phyloP scores from a whole-genome alignment of 2,113 vertebrate species.

The Dipodomys ordii region DNA sequence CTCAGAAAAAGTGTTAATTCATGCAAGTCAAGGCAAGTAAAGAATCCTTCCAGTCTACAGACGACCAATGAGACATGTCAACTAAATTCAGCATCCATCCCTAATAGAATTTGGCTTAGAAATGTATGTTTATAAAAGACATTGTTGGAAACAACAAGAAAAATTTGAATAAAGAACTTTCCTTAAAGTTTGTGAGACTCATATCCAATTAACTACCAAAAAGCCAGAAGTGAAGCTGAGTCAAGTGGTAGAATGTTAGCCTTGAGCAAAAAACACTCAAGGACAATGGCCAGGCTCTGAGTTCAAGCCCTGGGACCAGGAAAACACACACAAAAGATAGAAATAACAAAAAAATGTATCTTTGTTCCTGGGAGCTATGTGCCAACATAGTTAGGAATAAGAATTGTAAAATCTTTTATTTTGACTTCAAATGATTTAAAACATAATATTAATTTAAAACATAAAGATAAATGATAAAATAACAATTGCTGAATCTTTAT shows the following conservation, averaged over 20 bases:
- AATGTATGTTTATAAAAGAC: slow-evolving; percentile 2
- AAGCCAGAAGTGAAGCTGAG: too few relatives aligned
- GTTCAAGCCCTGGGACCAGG: too few relatives aligned
- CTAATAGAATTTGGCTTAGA: not conserved
- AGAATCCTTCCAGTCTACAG: not conserved
- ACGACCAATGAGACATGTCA: not conserved
- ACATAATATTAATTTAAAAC: not conserved
- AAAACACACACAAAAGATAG: not conserved
- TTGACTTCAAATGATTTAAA: not conserved
- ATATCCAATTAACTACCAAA: too few relatives aligned
- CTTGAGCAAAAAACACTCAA: too few relatives aligned
- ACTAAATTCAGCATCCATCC: not conserved
- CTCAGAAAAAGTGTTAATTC: not conserved
- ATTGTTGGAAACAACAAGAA: not conserved
- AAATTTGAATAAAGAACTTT: not conserved
- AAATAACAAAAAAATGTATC: not conserved
- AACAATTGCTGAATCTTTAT: not conserved
- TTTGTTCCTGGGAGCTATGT: not conserved
- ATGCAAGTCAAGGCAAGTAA: not conserved
- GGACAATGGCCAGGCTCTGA: too few relatives aligned
- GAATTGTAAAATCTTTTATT: not conserved
- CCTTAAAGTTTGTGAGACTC: too few relatives aligned
- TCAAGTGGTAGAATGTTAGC: too few relatives aligned
- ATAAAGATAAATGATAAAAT: not conserved
- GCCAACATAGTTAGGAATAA: not conserved